Evolutionary conservation across 2,888 invertebrate genomes (phyloP).

Genomic region (Dynastes hyllus): DNA sequence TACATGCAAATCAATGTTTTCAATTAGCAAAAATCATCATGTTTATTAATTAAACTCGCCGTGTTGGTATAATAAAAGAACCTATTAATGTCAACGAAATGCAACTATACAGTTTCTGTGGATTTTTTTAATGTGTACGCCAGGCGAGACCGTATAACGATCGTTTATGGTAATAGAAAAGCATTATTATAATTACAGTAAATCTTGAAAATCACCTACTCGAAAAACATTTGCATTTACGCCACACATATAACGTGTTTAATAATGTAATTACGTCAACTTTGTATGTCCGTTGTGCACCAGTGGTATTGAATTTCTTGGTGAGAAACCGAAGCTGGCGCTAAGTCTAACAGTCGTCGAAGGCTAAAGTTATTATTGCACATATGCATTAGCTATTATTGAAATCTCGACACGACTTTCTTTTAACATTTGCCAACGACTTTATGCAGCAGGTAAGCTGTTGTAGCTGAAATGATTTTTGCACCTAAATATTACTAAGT

Average conservation of each 20-base stretch:
- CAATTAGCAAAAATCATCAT: too few relatives aligned
- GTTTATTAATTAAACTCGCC: too few relatives aligned
- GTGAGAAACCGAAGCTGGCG: slow-evolving; percentile 44
- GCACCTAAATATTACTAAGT: too few relatives aligned
- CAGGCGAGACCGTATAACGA: neutral
- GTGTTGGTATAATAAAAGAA: neutral
- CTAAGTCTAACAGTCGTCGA: slow-evolving; percentile 38
- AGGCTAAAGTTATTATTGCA: slow-evolving; percentile 42
- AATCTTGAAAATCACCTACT: slow-evolving; percentile 31
- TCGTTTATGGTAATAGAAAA: slow-evolving; percentile 26
- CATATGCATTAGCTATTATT: slow-evolving; percentile 30
- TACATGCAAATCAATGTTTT: too few relatives aligned
- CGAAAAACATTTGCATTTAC: slow-evolving; percentile 26
- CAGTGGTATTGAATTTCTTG: slow-evolving; percentile 24
- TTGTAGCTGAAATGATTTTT: too few relatives aligned
- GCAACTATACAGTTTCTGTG: neutral
- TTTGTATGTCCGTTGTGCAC: slow-evolving; percentile 35
- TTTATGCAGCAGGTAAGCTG: neutral
- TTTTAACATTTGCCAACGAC: neutral
- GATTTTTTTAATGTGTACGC: neutral
- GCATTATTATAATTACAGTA: slow-evolving; percentile 27
- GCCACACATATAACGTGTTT: slow-evolving; percentile 21
- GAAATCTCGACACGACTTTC: slow-evolving; percentile 15
- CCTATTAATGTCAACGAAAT: neutral
- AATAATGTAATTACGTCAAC: slow-evolving; percentile 39